Evolutionary conservation across 1,140 invertebrate species (phyloP).

Genomic region (Amyelois transitella): DNA sequence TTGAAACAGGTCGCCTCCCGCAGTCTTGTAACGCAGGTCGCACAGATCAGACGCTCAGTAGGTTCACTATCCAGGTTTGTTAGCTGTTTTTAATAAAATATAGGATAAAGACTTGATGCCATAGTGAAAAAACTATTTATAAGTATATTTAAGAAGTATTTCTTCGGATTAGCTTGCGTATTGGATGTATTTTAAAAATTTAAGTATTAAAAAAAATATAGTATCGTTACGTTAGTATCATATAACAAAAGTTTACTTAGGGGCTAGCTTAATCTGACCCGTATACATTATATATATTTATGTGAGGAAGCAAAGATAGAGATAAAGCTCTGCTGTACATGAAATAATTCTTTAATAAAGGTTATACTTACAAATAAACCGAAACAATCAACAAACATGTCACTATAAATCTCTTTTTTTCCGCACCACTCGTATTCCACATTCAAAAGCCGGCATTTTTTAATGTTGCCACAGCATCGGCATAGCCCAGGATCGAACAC

Average conservation of each 20-base stretch:
- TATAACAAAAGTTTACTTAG: not conserved
- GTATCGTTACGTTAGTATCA: not conserved
- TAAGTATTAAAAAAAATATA: too few relatives aligned
- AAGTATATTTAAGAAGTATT: not conserved
- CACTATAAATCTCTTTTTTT: conserved; percentile 34
- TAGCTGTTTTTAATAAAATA: conserved; percentile 14
- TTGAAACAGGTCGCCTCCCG: conserved; percentile 36
- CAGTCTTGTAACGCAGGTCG: conserved; percentile 31
- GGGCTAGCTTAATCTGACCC: not conserved
- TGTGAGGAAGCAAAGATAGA: not conserved
- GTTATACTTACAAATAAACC: conserved; percentile 27
- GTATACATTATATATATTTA: not conserved
- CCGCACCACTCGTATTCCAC: conserved; percentile 31
- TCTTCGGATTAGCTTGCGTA: too few relatives aligned
- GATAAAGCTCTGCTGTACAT: not conserved
- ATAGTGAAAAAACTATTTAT: not conserved
- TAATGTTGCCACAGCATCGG: conserved; percentile 32
- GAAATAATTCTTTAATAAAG: not conserved
- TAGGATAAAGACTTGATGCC: not conserved
- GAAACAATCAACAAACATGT: conserved; percentile 46
- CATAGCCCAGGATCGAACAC: conserved; percentile 35
- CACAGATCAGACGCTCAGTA: conserved; percentile 32
- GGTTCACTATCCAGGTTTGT: conserved; percentile 25
- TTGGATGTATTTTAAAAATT: too few relatives aligned
- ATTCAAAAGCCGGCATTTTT: conserved; percentile 32